Base-by-base conservation (phyloP, 2,113 vertebrate species). In the Muntiacus reevesi region DNA sequence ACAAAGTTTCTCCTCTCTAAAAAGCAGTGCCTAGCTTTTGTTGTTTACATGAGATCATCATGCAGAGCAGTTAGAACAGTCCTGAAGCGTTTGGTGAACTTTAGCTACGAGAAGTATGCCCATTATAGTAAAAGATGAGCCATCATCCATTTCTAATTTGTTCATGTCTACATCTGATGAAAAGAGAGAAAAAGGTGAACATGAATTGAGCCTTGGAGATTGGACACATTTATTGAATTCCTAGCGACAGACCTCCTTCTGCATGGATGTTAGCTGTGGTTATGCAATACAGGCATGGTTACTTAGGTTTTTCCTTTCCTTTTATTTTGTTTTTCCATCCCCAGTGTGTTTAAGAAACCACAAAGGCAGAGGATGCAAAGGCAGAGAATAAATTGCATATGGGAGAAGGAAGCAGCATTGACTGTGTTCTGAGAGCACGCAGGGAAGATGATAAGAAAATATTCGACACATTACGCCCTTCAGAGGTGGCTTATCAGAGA, bases 401-500 rank as follows among this genome's bases (percentile, higher is more conserved):
- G 19, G 6, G 81, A 96, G 88, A 95, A 95, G 43, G 30, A 94
- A 95, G 50, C 55, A 92, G 17, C 95, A 84, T 85, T 40, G 0
- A 15, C 33, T 95, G 25, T 33, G 5, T 6, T 97, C 90, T 97
- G 71, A 97, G 97, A 97, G 45, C 52, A 30, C 5, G 54, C 28
- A 71, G 88, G 28, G 78, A 90, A 96, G 50, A 88, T 74, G 94
- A 96, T 76, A 95, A 92, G 82, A 71, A 52, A 97, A 97, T 94
- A 96, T 57, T 91, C 57, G 83, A 92, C n/a, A 93, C 92, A 88
- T 67, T 93, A 92, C 62, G n/a, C 28, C 59, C 45, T 95, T 71
- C 23, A 33, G 50, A 90, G 93, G 93, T 91, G 98, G 94, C 7
- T 1, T 96, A 98, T 97, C 1, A 5, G 96, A 96, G 92, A 85